Evolutionary conservation across 2,888 invertebrate species (phyloP), one percentile per base, ranked within the genome.

Genomic region (Limulus polyphemus): DNA sequence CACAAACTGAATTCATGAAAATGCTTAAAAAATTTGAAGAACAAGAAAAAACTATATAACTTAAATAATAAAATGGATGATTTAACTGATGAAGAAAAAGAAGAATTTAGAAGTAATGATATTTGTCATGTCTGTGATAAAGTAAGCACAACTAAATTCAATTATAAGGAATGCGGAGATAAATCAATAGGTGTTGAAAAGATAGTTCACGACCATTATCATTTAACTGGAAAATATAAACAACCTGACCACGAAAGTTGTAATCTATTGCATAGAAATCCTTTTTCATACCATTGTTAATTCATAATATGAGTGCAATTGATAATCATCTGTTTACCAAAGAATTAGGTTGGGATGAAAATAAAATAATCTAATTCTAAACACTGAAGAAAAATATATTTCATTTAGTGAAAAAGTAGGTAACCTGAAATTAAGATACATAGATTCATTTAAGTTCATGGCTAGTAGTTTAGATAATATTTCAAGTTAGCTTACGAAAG

Each of bases 341-440:
- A n/a, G n/a, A n/a, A n/a, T n/a, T n/a, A n/a, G n/a, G n/a, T n/a
- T n/a, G n/a, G 1, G 59, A 17, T 12, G 14, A 17, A 46, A 60
- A 16, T n/a, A 58, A 12, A 62, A 67, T 32, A 56, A 55, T 11
- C 67, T 69, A 46, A 68, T 69, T 58, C 65, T 69, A 12, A 65
- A 69, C 57, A 69, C 59, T n/a, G n/a, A n/a, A n/a, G n/a, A n/a
- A n/a, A n/a, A n/a, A n/a, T n/a, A n/a, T n/a, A n/a, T n/a, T n/a
- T 58, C 56, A 62, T 59, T 64, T 66, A 61, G 66, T n/a, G n/a
- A n/a, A n/a, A n/a, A n/a, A n/a, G n/a, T n/a, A n/a, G n/a, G n/a
- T n/a, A n/a, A n/a, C n/a, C n/a, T n/a, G n/a, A n/a, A n/a, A n/a
- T n/a, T n/a, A n/a, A n/a, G n/a, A n/a, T n/a, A n/a, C n/a, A n/a